A percentile compares a stretch with the other conserved stretches of the same genome.
Conservation (phyloP, 2,888 invertebrate species). For the Torymus texanus region DNA sequence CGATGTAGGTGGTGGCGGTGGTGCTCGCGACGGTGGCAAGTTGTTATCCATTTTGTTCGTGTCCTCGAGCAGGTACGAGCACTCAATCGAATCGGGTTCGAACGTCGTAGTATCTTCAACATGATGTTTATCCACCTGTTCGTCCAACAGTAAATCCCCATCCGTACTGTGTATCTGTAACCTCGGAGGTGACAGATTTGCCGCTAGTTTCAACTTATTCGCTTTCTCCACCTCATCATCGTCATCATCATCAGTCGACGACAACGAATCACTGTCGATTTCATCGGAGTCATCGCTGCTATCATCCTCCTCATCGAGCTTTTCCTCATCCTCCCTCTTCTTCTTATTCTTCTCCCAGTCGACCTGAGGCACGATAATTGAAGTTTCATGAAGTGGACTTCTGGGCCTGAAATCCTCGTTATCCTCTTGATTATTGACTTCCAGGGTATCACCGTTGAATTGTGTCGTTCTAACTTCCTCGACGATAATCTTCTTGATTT, state of each 20-base stretch:
- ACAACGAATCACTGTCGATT: conserved; percentile 81
- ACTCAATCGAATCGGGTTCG: conserved; percentile 73
- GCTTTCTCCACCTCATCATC: conserved; percentile 66
- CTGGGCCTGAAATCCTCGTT: conserved; percentile 68
- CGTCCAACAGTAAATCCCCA: conserved; percentile 80
- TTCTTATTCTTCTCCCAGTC: conserved; percentile 77
- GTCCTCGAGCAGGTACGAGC: conserved; percentile 50
- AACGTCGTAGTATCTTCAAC: conserved; percentile 62
- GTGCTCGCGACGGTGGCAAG: neutral
- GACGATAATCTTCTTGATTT: conserved; percentile 17
- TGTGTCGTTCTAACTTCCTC: conserved; percentile 9
- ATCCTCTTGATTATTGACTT: conserved; percentile 61
- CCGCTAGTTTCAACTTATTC: conserved; percentile 67
- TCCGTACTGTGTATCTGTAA: conserved; percentile 85
- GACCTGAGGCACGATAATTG: conserved; percentile 77
- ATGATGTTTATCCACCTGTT: conserved; percentile 61
- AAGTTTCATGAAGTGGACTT: conserved; percentile 68
- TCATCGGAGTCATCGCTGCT: conserved; percentile 69
- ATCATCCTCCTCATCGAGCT: conserved; percentile 54
- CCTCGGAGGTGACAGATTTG: conserved; percentile 80
- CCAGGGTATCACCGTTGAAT: conserved; percentile 31
- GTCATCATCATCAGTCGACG: conserved; percentile 73
- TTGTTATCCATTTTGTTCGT: neutral
- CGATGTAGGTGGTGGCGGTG: neutral
- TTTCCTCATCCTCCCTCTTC: conserved; percentile 66